Conservation (phyloP, 2,113 vertebrate genomes). For the Epinephelus moara region DNA sequence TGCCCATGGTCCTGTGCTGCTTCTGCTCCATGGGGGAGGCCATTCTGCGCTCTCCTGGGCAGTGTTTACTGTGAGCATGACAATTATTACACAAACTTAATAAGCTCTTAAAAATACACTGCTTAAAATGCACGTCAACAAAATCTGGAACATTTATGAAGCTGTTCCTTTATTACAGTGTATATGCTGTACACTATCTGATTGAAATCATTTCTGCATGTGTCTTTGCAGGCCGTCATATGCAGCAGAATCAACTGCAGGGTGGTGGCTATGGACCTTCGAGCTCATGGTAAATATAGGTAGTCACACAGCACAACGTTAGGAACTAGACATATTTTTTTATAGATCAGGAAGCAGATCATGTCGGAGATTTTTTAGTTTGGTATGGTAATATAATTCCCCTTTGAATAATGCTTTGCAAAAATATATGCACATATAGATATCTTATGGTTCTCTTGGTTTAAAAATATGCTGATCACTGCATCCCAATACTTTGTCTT, state of each 20-base stretch:
- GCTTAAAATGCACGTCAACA: neutral
- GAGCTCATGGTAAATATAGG: conserved; percentile 90
- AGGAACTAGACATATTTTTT: neutral
- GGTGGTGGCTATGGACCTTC: conserved; percentile 95
- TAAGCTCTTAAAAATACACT: neutral
- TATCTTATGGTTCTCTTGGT: neutral
- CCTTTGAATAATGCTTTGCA: neutral
- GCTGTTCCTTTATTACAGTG: neutral
- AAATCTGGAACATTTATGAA: neutral
- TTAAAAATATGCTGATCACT: neutral
- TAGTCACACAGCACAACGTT: neutral
- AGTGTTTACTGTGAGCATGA: conserved; percentile 92
- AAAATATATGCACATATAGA: neutral
- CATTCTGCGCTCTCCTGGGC: conserved; percentile 99
- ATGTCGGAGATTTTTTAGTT: neutral
- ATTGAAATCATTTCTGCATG: neutral
- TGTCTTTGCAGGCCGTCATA: conserved; percentile 89
- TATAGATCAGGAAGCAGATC: neutral
- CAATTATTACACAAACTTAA: neutral
- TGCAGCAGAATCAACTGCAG: conserved; percentile 93
- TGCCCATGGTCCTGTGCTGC: conserved; percentile 91
- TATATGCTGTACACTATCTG: neutral
- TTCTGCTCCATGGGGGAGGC: conserved; percentile 95
- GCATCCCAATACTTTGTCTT: neutral
- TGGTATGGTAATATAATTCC: neutral